phyloP scores from a whole-genome alignment of 2,113 vertebrate species.

The human (Homo sapiens) region GRCh38 chr22:34485001-34485500 shows the following conservation, averaged over 20 bases:
- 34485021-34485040: background rate
- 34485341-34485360: background rate
- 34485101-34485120: background rate
- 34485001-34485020: background rate
- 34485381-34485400: too few relatives aligned
- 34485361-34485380: background rate
- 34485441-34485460: too few relatives aligned
- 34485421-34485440: too few relatives aligned
- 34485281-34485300: background rate
- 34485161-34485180: background rate
- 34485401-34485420: too few relatives aligned
- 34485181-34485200: background rate
- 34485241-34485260: background rate
- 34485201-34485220: background rate
- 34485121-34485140: background rate
- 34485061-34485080: background rate
- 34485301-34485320: background rate
- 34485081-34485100: background rate
- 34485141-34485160: background rate
- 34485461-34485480: too few relatives aligned
- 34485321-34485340: background rate
- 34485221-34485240: background rate
- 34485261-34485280: background rate
- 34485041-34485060: background rate
- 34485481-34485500: too few relatives aligned